These are phyloP conservation scores for Saturnia japonica DNA, from an alignment of 2,888 invertebrate genomes.

Conservation along the genomic window DNA sequence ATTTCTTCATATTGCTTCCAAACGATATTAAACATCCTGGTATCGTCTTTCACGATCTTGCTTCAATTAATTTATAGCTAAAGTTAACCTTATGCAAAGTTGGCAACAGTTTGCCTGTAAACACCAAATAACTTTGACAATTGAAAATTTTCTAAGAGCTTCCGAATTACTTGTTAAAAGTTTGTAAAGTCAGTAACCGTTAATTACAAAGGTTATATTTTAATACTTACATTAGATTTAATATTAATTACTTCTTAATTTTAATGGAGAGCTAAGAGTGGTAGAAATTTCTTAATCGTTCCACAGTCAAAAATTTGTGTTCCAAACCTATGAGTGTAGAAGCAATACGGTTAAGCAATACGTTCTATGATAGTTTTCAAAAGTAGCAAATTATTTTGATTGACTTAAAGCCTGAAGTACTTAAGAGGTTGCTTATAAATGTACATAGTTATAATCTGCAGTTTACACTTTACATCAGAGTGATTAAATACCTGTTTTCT, in stretches of 20 bases:
- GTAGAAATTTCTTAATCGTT: neutral
- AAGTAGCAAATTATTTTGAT: neutral
- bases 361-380: neutral
- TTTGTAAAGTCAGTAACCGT: neutral
- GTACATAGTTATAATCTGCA: neutral
- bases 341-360: neutral
- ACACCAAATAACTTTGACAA: slow-evolving; percentile 7
- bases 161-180: slow-evolving; percentile 7
- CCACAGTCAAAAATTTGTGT: neutral
- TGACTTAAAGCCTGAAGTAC: neutral
- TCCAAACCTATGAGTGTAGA: neutral
- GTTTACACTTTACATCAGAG: neutral
- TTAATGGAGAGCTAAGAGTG: neutral
- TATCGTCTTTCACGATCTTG: slow-evolving; percentile 28
- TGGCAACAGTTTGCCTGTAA: slow-evolving; percentile 8
- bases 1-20: neutral
- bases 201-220: slow-evolving; percentile 5
- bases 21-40: neutral
- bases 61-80: slow-evolving; percentile 44
- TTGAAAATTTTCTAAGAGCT: slow-evolving; percentile 11
- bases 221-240: neutral
- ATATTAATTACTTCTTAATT: neutral
- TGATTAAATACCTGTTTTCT: neutral
- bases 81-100: slow-evolving; percentile 40
- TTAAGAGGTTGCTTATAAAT: neutral